phyloP scores from a whole-genome alignment of 2,113 vertebrate species.

The Mormoops blainvillei region DNA sequence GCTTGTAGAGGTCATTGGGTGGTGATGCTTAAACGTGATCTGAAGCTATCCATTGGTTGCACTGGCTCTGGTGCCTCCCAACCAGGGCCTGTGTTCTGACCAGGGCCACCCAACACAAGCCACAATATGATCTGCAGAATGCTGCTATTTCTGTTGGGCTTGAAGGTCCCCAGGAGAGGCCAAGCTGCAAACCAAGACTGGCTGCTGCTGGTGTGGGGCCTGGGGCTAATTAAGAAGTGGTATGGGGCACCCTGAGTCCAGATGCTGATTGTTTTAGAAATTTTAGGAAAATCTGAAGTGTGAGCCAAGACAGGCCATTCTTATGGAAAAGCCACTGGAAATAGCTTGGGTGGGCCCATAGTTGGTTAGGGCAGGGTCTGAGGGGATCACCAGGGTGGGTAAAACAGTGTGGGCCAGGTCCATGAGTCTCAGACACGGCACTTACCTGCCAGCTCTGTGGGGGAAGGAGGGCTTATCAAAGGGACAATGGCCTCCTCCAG shows the following conservation, averaged over 20 bases:
- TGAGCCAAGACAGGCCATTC: background rate
- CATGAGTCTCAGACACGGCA: background rate
- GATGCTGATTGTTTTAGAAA: background rate
- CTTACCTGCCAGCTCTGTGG: background rate
- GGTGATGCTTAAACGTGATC: background rate
- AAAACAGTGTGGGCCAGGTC: background rate
- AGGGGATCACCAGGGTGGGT: background rate
- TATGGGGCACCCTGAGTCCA: background rate
- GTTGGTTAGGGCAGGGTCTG: background rate
- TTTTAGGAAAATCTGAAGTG: background rate
- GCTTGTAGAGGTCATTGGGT: background rate
- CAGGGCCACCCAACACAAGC: background rate
- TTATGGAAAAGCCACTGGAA: background rate
- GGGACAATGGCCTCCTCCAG: background rate
- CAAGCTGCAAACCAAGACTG: background rate
- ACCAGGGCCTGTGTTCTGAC: background rate
- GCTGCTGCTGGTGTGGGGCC: background rate
- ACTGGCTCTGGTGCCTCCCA: background rate
- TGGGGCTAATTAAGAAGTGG: background rate
- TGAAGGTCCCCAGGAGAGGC: background rate
- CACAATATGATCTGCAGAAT: background rate
- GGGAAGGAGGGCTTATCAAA: background rate
- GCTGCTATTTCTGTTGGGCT: background rate
- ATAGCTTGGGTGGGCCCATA: background rate
- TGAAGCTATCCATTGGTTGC: background rate